Percentiles rank a stretch among this genome's conserved stretches.
phyloP scores from a whole-genome alignment of 2,888 invertebrate species.

The Augochlorella aurata region DNA sequence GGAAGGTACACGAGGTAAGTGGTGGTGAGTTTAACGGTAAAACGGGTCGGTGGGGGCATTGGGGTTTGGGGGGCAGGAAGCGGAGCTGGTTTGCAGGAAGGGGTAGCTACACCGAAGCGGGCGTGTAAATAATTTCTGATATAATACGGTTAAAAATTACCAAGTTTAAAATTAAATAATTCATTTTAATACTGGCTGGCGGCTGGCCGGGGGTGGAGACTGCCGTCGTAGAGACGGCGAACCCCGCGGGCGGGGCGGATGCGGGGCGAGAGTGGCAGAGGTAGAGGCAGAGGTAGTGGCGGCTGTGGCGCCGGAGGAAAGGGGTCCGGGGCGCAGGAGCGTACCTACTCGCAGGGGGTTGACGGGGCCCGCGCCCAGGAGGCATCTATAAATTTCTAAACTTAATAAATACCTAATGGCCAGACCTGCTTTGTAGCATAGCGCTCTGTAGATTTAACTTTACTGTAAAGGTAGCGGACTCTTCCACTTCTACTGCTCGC shows the following conservation, averaged over 20 bases:
- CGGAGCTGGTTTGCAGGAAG: conserved; percentile 39
- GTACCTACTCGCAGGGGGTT: conserved; percentile 65
- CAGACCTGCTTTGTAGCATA: conserved; percentile 80
- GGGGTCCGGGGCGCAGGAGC: conserved; percentile 50
- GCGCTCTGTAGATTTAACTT: conserved; percentile 73
- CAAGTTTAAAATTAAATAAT: conserved; percentile 85
- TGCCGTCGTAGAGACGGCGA: conserved; percentile 62
- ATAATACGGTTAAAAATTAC: conserved; percentile 83
- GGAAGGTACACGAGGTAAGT: conserved; percentile 51
- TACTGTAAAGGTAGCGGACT: conserved; percentile 68
- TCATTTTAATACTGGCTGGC: conserved; percentile 84
- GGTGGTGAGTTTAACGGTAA: conserved; percentile 50
- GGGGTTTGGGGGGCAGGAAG: conserved; percentile 31
- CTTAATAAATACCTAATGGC: conserved; percentile 82
- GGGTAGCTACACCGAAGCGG: conserved; percentile 62
- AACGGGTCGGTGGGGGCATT: conserved; percentile 26
- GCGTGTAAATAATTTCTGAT: conserved; percentile 80
- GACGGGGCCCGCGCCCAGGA: conserved; percentile 77
- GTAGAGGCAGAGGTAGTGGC: conserved; percentile 31
- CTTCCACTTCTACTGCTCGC: conserved; percentile 46
- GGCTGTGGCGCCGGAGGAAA: conserved; percentile 51
- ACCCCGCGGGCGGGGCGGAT: conserved; percentile 53
- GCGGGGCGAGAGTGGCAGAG: background rate
- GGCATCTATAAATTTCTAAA: conserved; percentile 82
- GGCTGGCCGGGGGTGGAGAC: conserved; percentile 70